Evolutionary conservation across 2,888 invertebrate species (phyloP), one percentile per base, ranked within the genome.

Genomic region (Sminthurinus aureus): DNA sequence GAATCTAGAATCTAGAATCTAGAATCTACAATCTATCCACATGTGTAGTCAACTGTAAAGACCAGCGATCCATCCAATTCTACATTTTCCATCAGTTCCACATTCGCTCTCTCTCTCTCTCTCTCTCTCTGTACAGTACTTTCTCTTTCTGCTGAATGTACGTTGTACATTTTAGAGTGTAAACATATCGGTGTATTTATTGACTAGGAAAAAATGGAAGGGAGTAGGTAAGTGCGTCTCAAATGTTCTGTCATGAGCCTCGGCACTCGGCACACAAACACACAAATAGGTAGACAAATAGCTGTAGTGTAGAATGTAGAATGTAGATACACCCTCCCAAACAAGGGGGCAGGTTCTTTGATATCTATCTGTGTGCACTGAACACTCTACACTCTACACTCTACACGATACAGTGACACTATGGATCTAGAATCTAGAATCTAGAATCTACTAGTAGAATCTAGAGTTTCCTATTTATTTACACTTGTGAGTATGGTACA

Each of bases 31-130:
- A 3, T 3, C 3, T 64, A 69, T n/a, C n/a, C 20, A 69, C 20
- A 22, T 20, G 69, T 69, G 69, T 9, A 69, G 69, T 18, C n/a
- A 69, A 69, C 69, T 69, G 69, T 69, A 20, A 69, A 69, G 69
- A 69, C 20, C 69, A 69, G 69, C 20, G n/a, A 69, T 69, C 69
- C n/a, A 69, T 18, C 18, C 58, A 38, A 38, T 38, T 38, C 38
- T 38, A 1, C 1, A 38, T 38, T n/a, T n/a, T 38, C 38, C 38
- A 38, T 38, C 38, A 38, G 38, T 38, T 6, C 38, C 38, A 38
- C n/a, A n/a, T n/a, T 58, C 67, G 67, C 6, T 6, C 67, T 12
- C 67, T 67, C n/a, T 67, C 67, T 67, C 12, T 67, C 67, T 67
- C 67, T 67, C 58, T 58, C 64, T 64, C 9, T 64, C 64, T 69